A percentile compares a stretch with the other conserved stretches of the same genome.
phyloP scores from a whole-genome alignment of 1,140 invertebrate species.

The Cotesia vestalis region DNA sequence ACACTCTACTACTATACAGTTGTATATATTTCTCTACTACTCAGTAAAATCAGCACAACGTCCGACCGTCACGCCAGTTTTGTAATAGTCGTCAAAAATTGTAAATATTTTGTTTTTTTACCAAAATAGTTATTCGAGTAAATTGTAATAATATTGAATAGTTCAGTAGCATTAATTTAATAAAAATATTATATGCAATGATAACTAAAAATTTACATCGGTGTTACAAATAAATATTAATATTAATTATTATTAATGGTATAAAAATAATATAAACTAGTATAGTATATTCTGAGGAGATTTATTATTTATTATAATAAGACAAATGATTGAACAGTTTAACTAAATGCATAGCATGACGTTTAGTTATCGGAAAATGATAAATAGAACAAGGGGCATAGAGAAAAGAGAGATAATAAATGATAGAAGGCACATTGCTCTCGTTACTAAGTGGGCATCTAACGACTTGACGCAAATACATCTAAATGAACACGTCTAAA shows the following conservation, averaged over 20 bases:
- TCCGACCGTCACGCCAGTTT: constrained; percentile 25
- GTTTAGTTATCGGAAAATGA: constrained; percentile 19
- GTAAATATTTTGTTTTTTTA: neutral
- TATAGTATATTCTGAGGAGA: neutral
- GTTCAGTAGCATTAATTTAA: no score
- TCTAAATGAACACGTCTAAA: constrained; percentile 55
- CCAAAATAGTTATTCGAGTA: no score
- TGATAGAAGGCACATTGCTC: constrained; percentile 37
- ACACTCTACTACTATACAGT: neutral
- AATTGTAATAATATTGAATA: no score
- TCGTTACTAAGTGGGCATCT: constrained; percentile 37
- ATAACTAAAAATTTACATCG: no score
- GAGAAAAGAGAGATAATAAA: constrained; percentile 30
- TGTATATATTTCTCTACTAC: neutral
- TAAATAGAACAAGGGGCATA: constrained; percentile 22
- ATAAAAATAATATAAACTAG: no score
- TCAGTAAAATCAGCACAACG: constrained; percentile 13
- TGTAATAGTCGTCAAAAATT: constrained; percentile 18
- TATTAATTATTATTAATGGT: no score
- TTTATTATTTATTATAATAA: neutral
- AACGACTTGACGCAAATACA: constrained; percentile 48
- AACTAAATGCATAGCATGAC: neutral
- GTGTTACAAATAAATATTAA: no score
- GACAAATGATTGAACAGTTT: neutral
- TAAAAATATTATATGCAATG: neutral